These are phyloP conservation scores for Theretra japonica DNA, from an alignment of 2,888 invertebrate genomes.

Conservation along the genomic window DNA sequence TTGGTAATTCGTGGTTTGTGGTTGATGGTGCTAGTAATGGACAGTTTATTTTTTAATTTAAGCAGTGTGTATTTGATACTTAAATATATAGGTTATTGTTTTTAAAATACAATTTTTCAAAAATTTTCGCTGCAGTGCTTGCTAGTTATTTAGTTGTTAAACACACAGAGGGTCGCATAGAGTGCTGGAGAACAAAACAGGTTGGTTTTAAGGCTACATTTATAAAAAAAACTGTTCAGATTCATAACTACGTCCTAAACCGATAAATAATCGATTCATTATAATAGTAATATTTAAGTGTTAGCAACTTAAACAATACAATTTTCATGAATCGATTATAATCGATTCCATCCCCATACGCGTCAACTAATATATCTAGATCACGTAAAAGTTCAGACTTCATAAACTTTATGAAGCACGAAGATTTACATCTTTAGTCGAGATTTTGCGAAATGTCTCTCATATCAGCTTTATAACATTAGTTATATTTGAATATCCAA, in stretches of 20 bases:
- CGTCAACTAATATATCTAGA: slow-evolving; percentile 4
- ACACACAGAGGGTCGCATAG: too few relatives aligned
- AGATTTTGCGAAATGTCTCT: slow-evolving; percentile 12
- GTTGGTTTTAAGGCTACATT: too few relatives aligned
- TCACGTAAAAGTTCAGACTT: slow-evolving; percentile 5
- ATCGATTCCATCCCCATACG: neutral
- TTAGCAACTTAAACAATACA: too few relatives aligned
- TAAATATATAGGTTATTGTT: neutral
- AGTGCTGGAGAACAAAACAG: too few relatives aligned
- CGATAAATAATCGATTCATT: too few relatives aligned
- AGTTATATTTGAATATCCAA: slow-evolving; percentile 28
- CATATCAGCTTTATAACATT: slow-evolving; percentile 20
- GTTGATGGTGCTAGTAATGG: neutral
- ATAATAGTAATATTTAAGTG: too few relatives aligned
- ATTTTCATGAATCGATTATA: slow-evolving; percentile 9
- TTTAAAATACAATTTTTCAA: neutral
- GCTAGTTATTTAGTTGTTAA: too few relatives aligned
- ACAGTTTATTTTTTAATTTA: neutral
- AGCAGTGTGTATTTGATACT: neutral
- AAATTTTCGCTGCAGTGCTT: neutral
- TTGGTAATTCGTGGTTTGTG: neutral
- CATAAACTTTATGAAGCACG: slow-evolving; percentile 20
- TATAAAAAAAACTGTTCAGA: too few relatives aligned
- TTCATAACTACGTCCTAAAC: too few relatives aligned
- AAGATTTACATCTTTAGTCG: slow-evolving; percentile 18